Evolutionary conservation across 2,113 vertebrate genomes (phyloP), one percentile per base, ranked within the genome.

Genomic region (Nerophis ophidion): DNA sequence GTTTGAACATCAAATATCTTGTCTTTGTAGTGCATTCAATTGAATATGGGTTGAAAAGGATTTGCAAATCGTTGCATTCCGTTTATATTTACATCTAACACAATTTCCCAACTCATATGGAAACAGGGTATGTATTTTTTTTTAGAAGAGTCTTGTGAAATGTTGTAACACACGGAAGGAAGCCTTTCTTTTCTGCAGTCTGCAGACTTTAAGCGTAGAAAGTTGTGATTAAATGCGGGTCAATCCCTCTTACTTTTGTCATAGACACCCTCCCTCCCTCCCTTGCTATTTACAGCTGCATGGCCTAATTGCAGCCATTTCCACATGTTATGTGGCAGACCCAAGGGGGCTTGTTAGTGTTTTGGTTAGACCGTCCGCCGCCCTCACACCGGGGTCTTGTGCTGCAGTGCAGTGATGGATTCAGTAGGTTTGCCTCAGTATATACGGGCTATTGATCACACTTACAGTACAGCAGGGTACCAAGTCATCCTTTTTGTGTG

Each of bases 251-350:
- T 71, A 82, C 77, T 81, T 81, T 68, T 58, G 70, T 76, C 83
- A 70, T 46, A 60, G 52, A 62, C 26, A 5, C 13, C 49, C 68
- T 69, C 46, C 61, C 19, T 10, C 38, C 40, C 50, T 66, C 55
- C 46, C 62, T 60, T 55, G 67, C 47, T 64, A 75, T 80, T 76
- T 79, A 71, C 66, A 76, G 71, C 74, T 66, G 72, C 76, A 63
- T 71, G 48, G 69, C 68, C 73, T 85, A 86, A 89, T 88, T 86
- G 81, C 77, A 83, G 63, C 78, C 76, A 87, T 89, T 88, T 87
- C 74, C 84, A 66, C 76, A 75, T 80, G 74, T 84, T 82, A 83
- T 79, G 58, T 64, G 38, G 65, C 40, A 51, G 61, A 53, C 84
- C 83, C 84, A 44, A 51, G 75, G 70, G 87, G 66, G n/a, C 81